Percentiles rank a stretch among this genome's conserved stretches.
phyloP scores from a whole-genome alignment of 1,140 invertebrate species.

The Drosophila pruinosa region DNA sequence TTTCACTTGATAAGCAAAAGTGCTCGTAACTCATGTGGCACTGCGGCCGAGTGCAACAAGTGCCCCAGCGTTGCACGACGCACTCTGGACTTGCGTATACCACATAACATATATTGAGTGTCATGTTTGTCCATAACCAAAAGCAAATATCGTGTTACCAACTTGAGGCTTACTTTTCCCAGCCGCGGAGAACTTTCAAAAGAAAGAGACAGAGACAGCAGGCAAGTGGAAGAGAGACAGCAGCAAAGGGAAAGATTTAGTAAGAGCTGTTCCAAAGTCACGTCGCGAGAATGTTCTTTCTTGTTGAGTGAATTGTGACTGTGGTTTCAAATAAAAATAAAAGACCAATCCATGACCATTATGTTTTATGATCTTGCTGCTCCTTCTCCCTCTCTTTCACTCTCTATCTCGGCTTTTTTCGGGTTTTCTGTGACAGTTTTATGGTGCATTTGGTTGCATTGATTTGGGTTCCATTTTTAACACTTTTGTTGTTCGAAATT shows the following conservation, averaged over 20 bases:
- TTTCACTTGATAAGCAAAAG: constrained; percentile 38
- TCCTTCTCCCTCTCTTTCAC: neutral
- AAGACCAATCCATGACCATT: constrained; percentile 45
- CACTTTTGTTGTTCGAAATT: constrained; percentile 62
- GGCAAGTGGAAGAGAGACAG: neutral
- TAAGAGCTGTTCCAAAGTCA: constrained; percentile 62
- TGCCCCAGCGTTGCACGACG: constrained; percentile 9
- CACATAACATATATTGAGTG: constrained; percentile 7
- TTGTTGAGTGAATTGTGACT: constrained; percentile 36
- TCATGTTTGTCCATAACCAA: constrained; percentile 38
- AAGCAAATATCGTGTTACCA: constrained; percentile 20
- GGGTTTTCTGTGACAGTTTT: constrained; percentile 68
- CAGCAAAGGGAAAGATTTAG: neutral
- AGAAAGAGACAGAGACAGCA: constrained; percentile 6
- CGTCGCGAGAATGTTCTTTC: constrained; percentile 32
- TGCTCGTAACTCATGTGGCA: constrained; percentile 14
- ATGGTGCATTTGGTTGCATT: constrained; percentile 63
- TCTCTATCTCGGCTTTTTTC: neutral
- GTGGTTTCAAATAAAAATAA: constrained; percentile 13
- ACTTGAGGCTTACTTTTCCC: constrained; percentile 39
- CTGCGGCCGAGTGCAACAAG: constrained; percentile 30
- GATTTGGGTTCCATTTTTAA: constrained; percentile 62
- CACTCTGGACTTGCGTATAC: neutral
- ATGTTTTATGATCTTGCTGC: constrained; percentile 61
- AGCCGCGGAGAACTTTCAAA: constrained; percentile 68